These are phyloP conservation scores for Benitochromis conjunctus DNA, from an alignment of 2,113 vertebrate species.

Conservation along the genomic window DNA sequence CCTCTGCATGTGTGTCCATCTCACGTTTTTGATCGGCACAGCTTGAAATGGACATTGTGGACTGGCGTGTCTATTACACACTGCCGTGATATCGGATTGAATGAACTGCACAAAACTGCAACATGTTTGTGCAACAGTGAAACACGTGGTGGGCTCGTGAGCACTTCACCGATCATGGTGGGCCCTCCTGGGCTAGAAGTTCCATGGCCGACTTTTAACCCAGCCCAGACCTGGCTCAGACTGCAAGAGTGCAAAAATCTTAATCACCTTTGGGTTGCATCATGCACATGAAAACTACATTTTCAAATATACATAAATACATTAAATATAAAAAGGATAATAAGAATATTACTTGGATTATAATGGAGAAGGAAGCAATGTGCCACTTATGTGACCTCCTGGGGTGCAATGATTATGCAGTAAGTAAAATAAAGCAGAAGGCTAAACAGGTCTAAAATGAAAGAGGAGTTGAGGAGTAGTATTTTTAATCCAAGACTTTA, in stretches of 20 bases:
- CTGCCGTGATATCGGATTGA: neutral
- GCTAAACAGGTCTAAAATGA: neutral
- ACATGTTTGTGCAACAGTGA: neutral
- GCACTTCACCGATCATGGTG: neutral
- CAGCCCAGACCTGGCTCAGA: neutral
- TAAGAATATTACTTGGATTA: neutral
- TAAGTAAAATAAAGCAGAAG: neutral
- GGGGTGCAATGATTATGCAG: neutral
- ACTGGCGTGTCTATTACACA: fast-evolving
- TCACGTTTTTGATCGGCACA: fast-evolving
- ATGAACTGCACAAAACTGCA: neutral
- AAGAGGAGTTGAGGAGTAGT: neutral
- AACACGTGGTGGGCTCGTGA: neutral
- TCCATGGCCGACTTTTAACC: neutral
- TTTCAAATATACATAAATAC: neutral
- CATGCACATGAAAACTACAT: neutral
- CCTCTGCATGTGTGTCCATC: fast-evolving
- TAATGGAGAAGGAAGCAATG: neutral
- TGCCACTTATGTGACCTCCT: neutral
- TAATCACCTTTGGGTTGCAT: neutral
- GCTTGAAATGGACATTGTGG: neutral
- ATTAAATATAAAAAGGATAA: too few relatives aligned
- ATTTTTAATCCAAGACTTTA: neutral
- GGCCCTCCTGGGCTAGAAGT: neutral
- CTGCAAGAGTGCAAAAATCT: neutral